These are phyloP conservation scores for Nycteola revayana DNA, from an alignment of 2,888 invertebrate species.

Conservation along the genomic window DNA sequence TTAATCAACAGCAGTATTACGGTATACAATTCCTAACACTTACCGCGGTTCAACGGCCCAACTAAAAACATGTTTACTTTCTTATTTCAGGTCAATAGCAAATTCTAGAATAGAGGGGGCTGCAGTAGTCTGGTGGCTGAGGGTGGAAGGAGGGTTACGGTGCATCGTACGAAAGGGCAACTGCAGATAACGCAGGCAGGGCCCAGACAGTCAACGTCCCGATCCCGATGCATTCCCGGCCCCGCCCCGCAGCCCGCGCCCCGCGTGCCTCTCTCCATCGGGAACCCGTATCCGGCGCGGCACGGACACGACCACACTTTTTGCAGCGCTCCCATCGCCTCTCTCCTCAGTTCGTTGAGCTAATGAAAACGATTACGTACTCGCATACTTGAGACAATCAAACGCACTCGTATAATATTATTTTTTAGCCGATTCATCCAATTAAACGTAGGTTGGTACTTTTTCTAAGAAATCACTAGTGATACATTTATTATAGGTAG, in stretches of 20 bases:
- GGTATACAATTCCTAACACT: no score
- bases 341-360: slow-evolving; percentile 59
- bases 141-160: slow-evolving; percentile 71
- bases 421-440: not conserved
- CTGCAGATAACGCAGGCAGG: slow-evolving; percentile 77
- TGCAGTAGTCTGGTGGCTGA: slow-evolving; percentile 61
- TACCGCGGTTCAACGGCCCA: no score
- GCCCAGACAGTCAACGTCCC: slow-evolving; percentile 81
- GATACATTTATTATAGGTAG: no score
- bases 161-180: slow-evolving; percentile 81
- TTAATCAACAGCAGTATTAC: no score
- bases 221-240: slow-evolving; percentile 71
- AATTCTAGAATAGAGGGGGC: slow-evolving; percentile 63
- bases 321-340: slow-evolving; percentile 50
- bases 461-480: no score
- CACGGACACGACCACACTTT: slow-evolving; percentile 53
- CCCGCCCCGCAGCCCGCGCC: slow-evolving; percentile 35
- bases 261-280: slow-evolving; percentile 44
- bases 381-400: slow-evolving; percentile 67
- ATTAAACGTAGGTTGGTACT: not conserved
- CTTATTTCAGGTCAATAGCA: slow-evolving; percentile 72
- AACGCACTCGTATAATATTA: slow-evolving; percentile 11
- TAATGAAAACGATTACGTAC: slow-evolving; percentile 68
- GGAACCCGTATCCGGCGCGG: slow-evolving; percentile 70
- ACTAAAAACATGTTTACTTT: slow-evolving; percentile 51